Evolutionary conservation across 2,888 invertebrate genomes (phyloP), one percentile per base, ranked within the genome.

Genomic region (Drosophila tanythrix): DNA sequence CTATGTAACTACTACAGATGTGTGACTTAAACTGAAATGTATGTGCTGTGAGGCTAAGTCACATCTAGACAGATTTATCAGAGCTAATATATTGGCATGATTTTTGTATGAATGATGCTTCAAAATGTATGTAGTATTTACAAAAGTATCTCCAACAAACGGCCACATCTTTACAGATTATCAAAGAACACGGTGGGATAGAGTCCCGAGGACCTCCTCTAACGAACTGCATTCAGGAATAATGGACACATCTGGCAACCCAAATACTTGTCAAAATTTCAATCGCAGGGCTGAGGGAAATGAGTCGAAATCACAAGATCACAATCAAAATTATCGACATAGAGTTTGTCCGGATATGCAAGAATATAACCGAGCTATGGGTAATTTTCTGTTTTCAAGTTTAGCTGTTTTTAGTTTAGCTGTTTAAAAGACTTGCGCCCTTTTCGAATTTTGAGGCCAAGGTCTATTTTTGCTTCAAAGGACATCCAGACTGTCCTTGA

Each of bases 11-110:
- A 15, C 43, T 59, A 21, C 21, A 29, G 52, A 52, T 65, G 74
- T 73, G 67, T 40, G 50, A 40, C 40, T 48, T 43, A 59, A 79
- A 62, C 79, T 60, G 56, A 76, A 74, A 56, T 25, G 74, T 74
- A 51, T 15, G n/a, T 67, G 59, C 21, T 56, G 13, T 38, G 6
- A 10, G 62, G 73, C 53, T 74, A 48, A 33, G n/a, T n/a, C 11
- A 10, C 2, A 5, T 6, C 5, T 48, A 5, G 79, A 79, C 61
- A 55, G 15, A 8, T 57, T 13, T 7, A 29, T n/a, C 35, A 5
- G 13, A 35, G 35, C 35, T 3, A 2, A 46, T 25, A 2, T 21
- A 15, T 21, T 21, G 46, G 7, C 1, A 7, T 46, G 13, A 21
- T 11, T 43, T 21, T 43, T n/a, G n/a, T 11, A 11, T 5, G 21